phyloP scores from a whole-genome alignment of 2,113 vertebrate genomes.

The Andinoacara biseriatus region DNA sequence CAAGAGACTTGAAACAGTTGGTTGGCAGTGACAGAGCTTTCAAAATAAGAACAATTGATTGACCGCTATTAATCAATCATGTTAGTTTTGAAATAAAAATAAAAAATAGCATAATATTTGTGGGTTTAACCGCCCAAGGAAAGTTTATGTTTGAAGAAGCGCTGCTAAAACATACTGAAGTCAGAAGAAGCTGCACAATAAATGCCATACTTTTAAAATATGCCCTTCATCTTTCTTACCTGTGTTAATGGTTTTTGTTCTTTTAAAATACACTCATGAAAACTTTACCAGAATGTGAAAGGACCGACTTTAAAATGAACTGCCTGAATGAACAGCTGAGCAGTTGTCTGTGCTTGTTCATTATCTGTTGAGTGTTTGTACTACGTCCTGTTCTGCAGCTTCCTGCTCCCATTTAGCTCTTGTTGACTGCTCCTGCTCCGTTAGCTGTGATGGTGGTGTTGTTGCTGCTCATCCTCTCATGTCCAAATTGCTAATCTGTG shows the following conservation, averaged over 20 bases:
- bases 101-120: neutral
- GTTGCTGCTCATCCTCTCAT: slow-evolving; percentile 84
- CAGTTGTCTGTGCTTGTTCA: slow-evolving; percentile 63
- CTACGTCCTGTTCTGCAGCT: slow-evolving; percentile 56
- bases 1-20: neutral
- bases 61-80: neutral
- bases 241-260: neutral
- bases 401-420: slow-evolving; percentile 34
- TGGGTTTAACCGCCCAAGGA: neutral
- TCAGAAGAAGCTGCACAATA: neutral
- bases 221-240: neutral
- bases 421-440: slow-evolving; percentile 63
- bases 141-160: neutral
- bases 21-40: neutral
- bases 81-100: neutral
- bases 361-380: slow-evolving; percentile 69
- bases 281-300: slow-evolving; percentile 16
- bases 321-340: slow-evolving; percentile 47
- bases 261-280: neutral
- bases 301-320: slow-evolving; percentile 72
- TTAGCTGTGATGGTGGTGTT: slow-evolving; percentile 67
- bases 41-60: neutral
- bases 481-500: slow-evolving; percentile 94
- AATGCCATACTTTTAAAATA: neutral
- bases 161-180: neutral